These are phyloP conservation scores for Macrosiphum euphorbiae DNA, from an alignment of 2,888 invertebrate genomes.

Conservation along the genomic window DNA sequence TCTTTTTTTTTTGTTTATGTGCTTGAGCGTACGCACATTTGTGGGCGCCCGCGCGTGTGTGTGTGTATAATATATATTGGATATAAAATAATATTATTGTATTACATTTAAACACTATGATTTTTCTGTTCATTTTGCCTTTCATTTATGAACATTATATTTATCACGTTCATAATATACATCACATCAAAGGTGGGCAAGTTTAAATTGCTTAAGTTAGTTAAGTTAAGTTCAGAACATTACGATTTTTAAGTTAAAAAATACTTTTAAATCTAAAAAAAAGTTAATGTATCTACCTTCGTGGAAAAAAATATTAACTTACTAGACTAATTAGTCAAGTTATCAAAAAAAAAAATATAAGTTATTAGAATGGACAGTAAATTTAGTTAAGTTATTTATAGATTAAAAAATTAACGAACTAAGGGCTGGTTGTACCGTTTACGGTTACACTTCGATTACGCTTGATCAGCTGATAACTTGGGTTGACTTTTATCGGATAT, in stretches of 20 bases:
- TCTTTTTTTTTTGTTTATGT: conserved; percentile 24
- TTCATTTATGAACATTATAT: conserved; percentile 23
- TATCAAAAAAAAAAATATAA: not conserved
- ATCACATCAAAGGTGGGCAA: not conserved
- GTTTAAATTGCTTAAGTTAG: not conserved
- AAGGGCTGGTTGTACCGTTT: not conserved
- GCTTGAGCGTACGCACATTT: not conserved
- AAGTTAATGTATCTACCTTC: not conserved
- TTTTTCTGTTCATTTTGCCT: not conserved
- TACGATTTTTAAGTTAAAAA: not conserved
- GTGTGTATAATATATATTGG: conserved; percentile 3
- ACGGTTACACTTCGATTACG: too few species aligned
- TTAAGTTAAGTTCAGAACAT: not conserved
- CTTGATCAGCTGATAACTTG: too few species aligned
- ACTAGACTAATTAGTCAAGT: not conserved
- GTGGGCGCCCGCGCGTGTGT: not conserved
- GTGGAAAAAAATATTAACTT: not conserved
- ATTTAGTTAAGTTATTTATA: not conserved
- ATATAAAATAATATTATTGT: conserved; percentile 19
- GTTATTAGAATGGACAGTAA: not conserved
- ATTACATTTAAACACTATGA: conserved; percentile 15
- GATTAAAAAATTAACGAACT: not conserved
- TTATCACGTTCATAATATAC: not conserved
- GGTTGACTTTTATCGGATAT: too few species aligned
- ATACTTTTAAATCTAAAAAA: not conserved